phyloP scores from a whole-genome alignment of 2,888 invertebrate species.

The Cryptocephalus primarius region DNA sequence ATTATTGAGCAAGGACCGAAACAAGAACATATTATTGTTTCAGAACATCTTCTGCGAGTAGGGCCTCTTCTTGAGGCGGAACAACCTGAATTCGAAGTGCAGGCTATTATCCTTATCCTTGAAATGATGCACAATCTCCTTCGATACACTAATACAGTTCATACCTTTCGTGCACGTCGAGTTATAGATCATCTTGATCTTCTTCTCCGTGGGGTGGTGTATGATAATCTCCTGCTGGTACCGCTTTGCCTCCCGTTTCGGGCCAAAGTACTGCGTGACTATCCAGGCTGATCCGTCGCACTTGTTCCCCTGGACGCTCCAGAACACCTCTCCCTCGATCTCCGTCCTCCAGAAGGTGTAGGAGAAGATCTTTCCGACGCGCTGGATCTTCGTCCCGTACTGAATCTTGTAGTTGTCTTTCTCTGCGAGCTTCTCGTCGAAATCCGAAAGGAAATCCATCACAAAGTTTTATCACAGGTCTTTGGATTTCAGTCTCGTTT shows the following conservation, averaged over 20 bases:
- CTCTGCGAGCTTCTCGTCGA: conserved; percentile 19
- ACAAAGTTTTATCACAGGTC: background rate
- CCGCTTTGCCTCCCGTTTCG: conserved; percentile 22
- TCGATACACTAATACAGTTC: conserved; percentile 31
- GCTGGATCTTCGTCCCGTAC: conserved; percentile 26
- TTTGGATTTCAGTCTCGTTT: no score
- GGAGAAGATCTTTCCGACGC: conserved; percentile 31
- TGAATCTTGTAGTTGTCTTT: conserved; percentile 26
- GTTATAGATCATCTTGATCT: conserved; percentile 31
- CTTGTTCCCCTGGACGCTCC: conserved; percentile 34
- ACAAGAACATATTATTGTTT: no score
- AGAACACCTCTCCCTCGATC: conserved; percentile 31
- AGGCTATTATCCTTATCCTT: conserved; percentile 29
- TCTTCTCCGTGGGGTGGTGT: conserved; percentile 29
- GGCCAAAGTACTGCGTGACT: conserved; percentile 31
- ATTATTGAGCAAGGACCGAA: no score
- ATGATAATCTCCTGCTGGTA: conserved; percentile 31
- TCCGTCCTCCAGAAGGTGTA: conserved; percentile 35
- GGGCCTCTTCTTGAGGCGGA: conserved; percentile 25
- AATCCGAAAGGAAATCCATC: conserved; percentile 22
- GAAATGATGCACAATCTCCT: conserved; percentile 29
- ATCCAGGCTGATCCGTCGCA: conserved; percentile 29
- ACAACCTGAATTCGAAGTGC: conserved; percentile 29
- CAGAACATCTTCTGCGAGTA: conserved; percentile 22
- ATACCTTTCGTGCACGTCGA: conserved; percentile 26